Percentiles rank a stretch among this genome's conserved stretches.
Evolutionary conservation across 2,888 invertebrate genomes (phyloP).

Genomic region (Busseola fusca): DNA sequence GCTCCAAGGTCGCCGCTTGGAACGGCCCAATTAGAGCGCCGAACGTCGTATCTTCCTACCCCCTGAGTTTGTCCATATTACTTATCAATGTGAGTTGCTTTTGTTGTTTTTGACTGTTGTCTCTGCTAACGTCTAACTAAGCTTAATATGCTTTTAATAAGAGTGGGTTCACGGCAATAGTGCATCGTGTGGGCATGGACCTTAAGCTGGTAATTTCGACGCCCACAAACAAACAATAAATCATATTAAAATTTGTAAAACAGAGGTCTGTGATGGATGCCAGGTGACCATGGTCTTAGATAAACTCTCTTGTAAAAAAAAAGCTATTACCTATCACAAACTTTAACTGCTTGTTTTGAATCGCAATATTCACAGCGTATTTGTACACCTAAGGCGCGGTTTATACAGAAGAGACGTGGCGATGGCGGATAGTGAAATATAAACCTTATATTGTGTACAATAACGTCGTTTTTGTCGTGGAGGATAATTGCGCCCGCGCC

Average conservation of each 20-base stretch:
- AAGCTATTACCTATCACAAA: not conserved
- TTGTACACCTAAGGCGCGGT: no score
- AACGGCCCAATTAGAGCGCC: no score
- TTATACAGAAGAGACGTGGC: no score
- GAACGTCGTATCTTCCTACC: not conserved
- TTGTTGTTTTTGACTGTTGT: not conserved
- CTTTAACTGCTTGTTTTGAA: not conserved
- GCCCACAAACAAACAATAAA: constrained; percentile 3
- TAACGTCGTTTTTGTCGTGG: no score
- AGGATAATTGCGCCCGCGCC: no score
- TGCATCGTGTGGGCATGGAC: constrained; percentile 17
- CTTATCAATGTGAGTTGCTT: not conserved
- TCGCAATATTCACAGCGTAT: not conserved
- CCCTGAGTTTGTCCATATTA: not conserved
- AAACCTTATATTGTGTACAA: no score
- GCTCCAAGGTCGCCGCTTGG: no score
- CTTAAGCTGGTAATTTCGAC: not conserved
- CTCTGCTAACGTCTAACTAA: constrained; percentile 4
- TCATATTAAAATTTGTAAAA: not conserved
- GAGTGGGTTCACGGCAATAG: constrained; percentile 15
- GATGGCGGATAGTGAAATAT: no score
- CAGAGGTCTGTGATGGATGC: not conserved
- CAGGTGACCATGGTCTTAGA: not conserved
- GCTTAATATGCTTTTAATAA: constrained; percentile 7
- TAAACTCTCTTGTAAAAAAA: not conserved